Evolutionary conservation across 1,140 invertebrate species (phyloP).

Genomic region (Drosophila carrolli): DNA sequence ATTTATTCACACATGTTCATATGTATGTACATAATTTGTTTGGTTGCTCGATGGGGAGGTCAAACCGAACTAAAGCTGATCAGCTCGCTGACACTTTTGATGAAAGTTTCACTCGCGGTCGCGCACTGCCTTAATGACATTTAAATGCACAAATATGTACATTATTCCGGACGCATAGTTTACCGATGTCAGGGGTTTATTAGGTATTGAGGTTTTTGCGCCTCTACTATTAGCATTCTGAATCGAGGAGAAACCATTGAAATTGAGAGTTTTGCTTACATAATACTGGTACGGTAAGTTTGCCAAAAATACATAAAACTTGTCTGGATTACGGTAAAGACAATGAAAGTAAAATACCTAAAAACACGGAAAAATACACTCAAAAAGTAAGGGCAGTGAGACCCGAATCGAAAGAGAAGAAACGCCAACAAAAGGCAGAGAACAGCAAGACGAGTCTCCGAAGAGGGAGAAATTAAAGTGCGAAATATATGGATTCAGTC

Average conservation of each 20-base stretch:
- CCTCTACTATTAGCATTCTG: conserved; percentile 54
- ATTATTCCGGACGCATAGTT: conserved; percentile 21
- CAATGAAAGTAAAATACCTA: conserved; percentile 36
- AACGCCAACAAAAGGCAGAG: conserved; percentile 12
- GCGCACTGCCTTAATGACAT: conserved; percentile 7
- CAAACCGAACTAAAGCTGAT: conserved; percentile 17
- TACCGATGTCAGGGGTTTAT: conserved; percentile 4
- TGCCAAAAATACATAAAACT: conserved; percentile 45
- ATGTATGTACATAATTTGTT: conserved; percentile 21
- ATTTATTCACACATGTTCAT: not conserved
- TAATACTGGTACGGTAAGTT: conserved; percentile 38
- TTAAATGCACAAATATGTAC: conserved; percentile 3
- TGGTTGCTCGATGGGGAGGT: conserved; percentile 20
- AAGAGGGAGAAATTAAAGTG: conserved; percentile 56
- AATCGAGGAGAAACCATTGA: conserved; percentile 45
- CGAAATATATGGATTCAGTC: conserved; percentile 53
- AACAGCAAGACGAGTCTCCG: conserved; percentile 16
- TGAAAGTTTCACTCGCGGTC: conserved; percentile 35
- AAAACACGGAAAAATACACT: conserved; percentile 10
- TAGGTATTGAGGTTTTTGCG: not conserved
- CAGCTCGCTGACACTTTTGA: conserved; percentile 9
- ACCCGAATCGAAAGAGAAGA: conserved; percentile 25
- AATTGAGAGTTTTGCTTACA: conserved; percentile 45
- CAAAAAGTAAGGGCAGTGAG: conserved; percentile 15
- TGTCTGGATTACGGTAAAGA: conserved; percentile 33